Percentiles rank a stretch among this genome's conserved stretches.
Conservation (phyloP, 2,113 vertebrate species). For the Microtus pennsylvanicus region DNA sequence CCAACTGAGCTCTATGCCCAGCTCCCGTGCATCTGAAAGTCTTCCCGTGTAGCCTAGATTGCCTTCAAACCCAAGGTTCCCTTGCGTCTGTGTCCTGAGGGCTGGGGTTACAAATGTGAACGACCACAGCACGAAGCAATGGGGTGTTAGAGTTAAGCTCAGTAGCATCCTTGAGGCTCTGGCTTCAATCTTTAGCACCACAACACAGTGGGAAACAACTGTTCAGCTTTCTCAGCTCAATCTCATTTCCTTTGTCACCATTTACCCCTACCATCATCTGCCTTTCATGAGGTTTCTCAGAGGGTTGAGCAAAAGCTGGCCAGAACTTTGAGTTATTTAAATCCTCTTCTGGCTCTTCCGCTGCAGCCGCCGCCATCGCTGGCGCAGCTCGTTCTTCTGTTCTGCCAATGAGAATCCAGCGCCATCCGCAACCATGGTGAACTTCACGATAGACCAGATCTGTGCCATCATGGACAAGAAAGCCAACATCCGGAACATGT, state of each 20-base stretch:
- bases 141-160: neutral
- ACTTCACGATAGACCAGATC: too few relatives aligned
- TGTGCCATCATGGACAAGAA: too few relatives aligned
- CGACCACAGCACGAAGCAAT: neutral
- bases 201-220: neutral
- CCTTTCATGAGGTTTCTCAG: neutral
- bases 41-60: neutral
- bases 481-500: too few relatives aligned
- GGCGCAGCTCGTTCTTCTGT: too few relatives aligned
- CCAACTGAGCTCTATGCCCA: neutral
- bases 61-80: neutral
- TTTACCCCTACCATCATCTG: too few relatives aligned
- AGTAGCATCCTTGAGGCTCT: neutral
- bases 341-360: neutral
- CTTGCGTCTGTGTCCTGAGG: neutral
- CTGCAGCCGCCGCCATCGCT: too few relatives aligned
- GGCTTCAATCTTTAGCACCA: neutral
- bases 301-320: neutral
- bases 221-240: neutral
- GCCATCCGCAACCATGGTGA: slow-evolving; percentile 47
- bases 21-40: neutral
- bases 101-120: neutral
- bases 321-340: neutral
- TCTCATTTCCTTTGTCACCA: neutral
- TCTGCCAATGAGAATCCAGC: too few relatives aligned